Evolutionary conservation across 2,113 vertebrate species (phyloP).

Genomic region (Prionailurus bengalensis): DNA sequence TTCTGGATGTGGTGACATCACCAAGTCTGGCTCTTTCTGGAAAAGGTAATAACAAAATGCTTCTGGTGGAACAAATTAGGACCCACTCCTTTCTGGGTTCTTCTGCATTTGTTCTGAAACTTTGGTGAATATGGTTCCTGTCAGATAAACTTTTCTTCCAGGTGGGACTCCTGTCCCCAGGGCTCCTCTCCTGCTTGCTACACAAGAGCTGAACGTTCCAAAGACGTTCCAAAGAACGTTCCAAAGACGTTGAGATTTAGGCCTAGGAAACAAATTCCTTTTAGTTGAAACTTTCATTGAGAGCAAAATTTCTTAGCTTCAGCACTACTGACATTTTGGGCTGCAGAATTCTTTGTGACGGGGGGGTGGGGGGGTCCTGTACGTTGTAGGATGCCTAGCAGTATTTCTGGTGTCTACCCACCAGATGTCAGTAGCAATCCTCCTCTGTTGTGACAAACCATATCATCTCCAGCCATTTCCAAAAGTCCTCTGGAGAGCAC

Average conservation of each 20-base stretch:
- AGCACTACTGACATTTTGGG: background rate
- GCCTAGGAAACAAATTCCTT: slow-evolving; percentile 14
- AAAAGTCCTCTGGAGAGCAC: background rate
- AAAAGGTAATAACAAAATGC: background rate
- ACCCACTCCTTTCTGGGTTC: background rate
- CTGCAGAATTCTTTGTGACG: background rate
- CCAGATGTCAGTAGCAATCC: background rate
- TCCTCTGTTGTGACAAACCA: background rate
- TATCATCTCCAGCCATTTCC: background rate
- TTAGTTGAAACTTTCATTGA: background rate
- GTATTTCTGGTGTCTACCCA: background rate
- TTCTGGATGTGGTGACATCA: background rate
- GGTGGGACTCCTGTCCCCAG: background rate
- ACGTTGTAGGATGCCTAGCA: background rate
- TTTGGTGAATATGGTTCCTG: background rate
- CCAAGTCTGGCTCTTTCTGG: background rate
- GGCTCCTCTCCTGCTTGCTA: background rate
- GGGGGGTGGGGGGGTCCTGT: too few species aligned
- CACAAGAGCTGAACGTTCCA: background rate
- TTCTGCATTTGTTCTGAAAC: background rate
- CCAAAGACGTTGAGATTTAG: background rate
- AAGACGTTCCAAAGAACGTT: background rate
- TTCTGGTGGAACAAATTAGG: background rate
- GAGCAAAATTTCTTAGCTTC: background rate
- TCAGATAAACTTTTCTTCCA: background rate